Percentiles rank a stretch among this genome's conserved stretches.
Evolutionary conservation across 2,888 invertebrate genomes (phyloP).

Genomic region (Limenitis camilla): DNA sequence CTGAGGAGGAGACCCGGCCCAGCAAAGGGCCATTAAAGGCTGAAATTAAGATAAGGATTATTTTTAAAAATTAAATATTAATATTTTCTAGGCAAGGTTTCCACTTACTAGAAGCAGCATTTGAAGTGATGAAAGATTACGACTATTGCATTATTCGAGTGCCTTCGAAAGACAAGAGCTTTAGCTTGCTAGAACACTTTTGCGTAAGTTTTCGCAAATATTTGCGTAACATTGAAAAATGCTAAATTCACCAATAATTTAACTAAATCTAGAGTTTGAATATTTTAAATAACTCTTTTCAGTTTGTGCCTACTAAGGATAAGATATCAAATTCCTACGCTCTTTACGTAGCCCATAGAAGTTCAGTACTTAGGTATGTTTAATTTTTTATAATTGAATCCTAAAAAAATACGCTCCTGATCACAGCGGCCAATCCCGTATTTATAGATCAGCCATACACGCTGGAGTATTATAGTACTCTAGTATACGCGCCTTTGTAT

Average conservation of each 20-base stretch:
- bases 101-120: constrained; percentile 78
- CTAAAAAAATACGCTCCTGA: no score
- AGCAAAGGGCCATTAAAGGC: no score
- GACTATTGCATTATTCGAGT: constrained; percentile 77
- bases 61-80: neutral
- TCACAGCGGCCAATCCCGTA: no score
- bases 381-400: neutral
- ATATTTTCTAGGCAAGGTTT: constrained; percentile 44
- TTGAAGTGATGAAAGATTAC: constrained; percentile 77
- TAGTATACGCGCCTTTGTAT: no score
- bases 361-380: constrained; percentile 46
- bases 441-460: no score
- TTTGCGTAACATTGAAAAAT: no score
- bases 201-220: constrained; percentile 39
- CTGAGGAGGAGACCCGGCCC: no score
- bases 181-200: constrained; percentile 70
- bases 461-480: no score
- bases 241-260: no score
- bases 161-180: constrained; percentile 60
- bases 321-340: constrained; percentile 39
- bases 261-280: neutral
- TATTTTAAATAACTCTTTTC: constrained; percentile 25
- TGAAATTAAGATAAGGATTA: neutral
- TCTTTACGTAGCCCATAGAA: constrained; percentile 51
- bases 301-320: constrained; percentile 51